A percentile compares a stretch with the other conserved stretches of the same genome.
Conservation (phyloP, 2,797 vertebrate genomes). For the Sorex maritimensis region DNA sequence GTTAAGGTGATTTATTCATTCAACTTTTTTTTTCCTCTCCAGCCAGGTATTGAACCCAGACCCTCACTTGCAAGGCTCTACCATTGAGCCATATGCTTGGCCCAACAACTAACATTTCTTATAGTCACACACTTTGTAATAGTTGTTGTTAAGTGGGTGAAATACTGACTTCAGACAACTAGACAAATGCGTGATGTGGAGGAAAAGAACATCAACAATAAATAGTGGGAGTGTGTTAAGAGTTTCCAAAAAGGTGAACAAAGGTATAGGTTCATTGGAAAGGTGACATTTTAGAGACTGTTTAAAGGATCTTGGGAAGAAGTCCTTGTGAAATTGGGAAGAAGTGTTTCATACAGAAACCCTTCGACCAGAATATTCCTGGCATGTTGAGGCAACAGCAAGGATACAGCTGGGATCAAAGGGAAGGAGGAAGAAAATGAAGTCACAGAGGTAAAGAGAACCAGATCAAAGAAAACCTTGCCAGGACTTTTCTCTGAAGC, state of each 20-base stretch:
- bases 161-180: background rate
- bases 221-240: too few relatives aligned
- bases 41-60: too few relatives aligned
- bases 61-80: too few relatives aligned
- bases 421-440: background rate
- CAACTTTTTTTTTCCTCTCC: background rate
- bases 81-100: too few relatives aligned
- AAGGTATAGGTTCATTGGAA: background rate
- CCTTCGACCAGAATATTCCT: background rate
- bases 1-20: constrained; percentile 1
- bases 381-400: background rate
- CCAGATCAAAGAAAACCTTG: background rate
- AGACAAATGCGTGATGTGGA: background rate
- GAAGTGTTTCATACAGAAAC: background rate
- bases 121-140: background rate
- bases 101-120: background rate
- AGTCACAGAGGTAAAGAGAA: constrained; percentile 11
- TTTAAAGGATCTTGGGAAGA: constrained; percentile 24
- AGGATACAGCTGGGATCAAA: background rate
- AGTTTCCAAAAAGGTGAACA: too few relatives aligned
- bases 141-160: background rate
- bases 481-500: constrained; percentile 45
- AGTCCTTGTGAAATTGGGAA: background rate
- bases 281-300: constrained; percentile 20
- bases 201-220: background rate